phyloP scores from a whole-genome alignment of 2,888 invertebrate species.

The Trachelus stipa region DNA sequence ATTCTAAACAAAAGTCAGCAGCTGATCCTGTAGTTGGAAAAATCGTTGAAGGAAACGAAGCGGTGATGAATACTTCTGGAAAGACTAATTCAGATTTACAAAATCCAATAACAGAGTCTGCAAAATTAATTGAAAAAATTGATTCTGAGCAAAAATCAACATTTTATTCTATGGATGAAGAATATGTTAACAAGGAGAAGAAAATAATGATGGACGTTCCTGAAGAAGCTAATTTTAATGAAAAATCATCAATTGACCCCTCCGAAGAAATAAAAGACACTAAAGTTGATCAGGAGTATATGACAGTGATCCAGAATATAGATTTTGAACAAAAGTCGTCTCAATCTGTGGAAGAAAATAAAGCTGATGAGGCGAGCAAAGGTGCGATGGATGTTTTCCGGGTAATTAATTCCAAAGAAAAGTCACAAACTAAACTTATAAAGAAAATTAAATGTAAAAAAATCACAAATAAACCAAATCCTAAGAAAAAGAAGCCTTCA shows the following conservation, averaged over 20 bases:
- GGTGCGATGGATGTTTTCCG: not conserved
- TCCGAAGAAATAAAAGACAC: not conserved
- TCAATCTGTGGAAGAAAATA: not conserved
- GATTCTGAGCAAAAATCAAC: too few species aligned
- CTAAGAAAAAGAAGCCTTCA: conserved; percentile 6
- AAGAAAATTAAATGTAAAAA: not conserved
- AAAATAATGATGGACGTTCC: not conserved
- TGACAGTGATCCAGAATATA: not conserved
- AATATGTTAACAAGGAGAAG: not conserved
- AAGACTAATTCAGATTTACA: too few species aligned
- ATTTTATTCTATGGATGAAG: too few species aligned
- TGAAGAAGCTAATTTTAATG: not conserved
- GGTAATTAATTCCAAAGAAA: not conserved
- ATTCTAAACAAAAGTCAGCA: not conserved
- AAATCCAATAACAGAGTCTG: too few species aligned
- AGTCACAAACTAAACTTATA: not conserved
- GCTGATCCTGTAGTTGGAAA: not conserved
- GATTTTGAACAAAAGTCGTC: not conserved
- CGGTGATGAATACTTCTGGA: too few species aligned
- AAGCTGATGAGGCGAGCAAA: not conserved
- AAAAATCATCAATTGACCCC: not conserved
- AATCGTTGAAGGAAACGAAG: not conserved
- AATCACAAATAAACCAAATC: not conserved
- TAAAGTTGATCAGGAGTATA: not conserved
- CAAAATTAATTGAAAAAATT: too few species aligned